phyloP scores from a whole-genome alignment of 1,140 invertebrate species.

The Drosophila leontia region DNA sequence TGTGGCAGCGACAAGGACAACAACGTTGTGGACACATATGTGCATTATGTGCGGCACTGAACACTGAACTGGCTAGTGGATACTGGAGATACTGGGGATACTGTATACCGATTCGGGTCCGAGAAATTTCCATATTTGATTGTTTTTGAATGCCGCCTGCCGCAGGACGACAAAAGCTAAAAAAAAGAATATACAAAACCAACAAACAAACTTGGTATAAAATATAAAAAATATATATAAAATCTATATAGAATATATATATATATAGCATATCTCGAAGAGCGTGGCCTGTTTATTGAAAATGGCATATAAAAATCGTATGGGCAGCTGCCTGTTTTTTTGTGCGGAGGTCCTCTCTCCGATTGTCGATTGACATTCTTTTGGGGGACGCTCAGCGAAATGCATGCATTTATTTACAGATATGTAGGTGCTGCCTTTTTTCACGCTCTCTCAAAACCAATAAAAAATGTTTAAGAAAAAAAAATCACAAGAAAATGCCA shows the following conservation, averaged over 20 bases:
- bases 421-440: slow-evolving; percentile 24
- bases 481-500: neutral
- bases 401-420: slow-evolving; percentile 42
- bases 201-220: slow-evolving; percentile 1
- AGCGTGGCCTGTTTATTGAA: slow-evolving; percentile 71
- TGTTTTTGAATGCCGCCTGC: slow-evolving; percentile 68
- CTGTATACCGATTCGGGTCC: slow-evolving; percentile 33
- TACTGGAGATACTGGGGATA: slow-evolving; percentile 9
- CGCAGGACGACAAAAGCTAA: slow-evolving; percentile 34
- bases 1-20: slow-evolving; percentile 51
- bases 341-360: neutral
- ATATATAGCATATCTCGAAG: neutral
- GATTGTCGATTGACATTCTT: slow-evolving; percentile 51
- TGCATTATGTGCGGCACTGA: slow-evolving; percentile 47
- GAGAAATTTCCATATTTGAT: slow-evolving; percentile 78
- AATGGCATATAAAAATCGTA: slow-evolving; percentile 67
- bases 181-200: slow-evolving; percentile 7
- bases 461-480: too few relatives aligned
- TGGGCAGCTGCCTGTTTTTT: slow-evolving; percentile 15
- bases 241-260: slow-evolving; percentile 1
- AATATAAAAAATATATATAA: slow-evolving; percentile 4
- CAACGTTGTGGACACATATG: slow-evolving; percentile 54
- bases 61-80: slow-evolving; percentile 5
- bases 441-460: neutral
- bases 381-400: slow-evolving; percentile 31